phyloP scores from a whole-genome alignment of 2,113 vertebrate genomes.

The Deroptyus accipitrinus region DNA sequence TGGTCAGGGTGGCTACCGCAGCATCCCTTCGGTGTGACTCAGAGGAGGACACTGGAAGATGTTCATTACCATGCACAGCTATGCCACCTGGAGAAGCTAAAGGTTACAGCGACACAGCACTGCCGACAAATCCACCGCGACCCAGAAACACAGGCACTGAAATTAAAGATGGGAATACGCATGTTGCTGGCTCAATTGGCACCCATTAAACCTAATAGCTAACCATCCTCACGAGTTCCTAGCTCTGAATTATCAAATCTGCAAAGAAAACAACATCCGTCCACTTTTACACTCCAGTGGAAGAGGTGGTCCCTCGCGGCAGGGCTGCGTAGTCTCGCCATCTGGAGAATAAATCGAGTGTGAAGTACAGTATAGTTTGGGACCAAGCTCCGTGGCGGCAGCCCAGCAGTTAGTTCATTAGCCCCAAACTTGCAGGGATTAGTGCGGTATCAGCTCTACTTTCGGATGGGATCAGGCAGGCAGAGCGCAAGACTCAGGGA shows the following conservation, averaged over 20 bases:
- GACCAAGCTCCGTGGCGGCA: slow-evolving; percentile 94
- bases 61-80: slow-evolving; percentile 42
- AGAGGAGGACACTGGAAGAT: slow-evolving; percentile 57
- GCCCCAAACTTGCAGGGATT: slow-evolving; percentile 98
- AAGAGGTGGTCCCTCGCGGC: slow-evolving; percentile 90
- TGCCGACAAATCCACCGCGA: slow-evolving; percentile 41
- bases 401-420: slow-evolving; percentile 99
- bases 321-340: slow-evolving; percentile 89
- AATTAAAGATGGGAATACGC: slow-evolving; percentile 71
- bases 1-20: slow-evolving; percentile 61
- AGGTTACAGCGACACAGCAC: slow-evolving; percentile 44
- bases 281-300: slow-evolving; percentile 93
- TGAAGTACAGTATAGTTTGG: slow-evolving; percentile 99
- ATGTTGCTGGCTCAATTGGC: slow-evolving; percentile 61
- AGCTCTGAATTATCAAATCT: slow-evolving; percentile 81
- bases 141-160: slow-evolving; percentile 36
- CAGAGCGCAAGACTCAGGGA: slow-evolving; percentile 69
- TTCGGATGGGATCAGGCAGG: slow-evolving; percentile 83
- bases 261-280: slow-evolving; percentile 88
- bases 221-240: slow-evolving; percentile 75
- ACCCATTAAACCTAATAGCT: slow-evolving; percentile 78
- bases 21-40: slow-evolving; percentile 43
- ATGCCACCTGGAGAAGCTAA: slow-evolving; percentile 59
- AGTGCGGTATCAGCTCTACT: slow-evolving; percentile 86
- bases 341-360: slow-evolving; percentile 99